A percentile compares a stretch with the other conserved stretches of the same genome.
Conservation (phyloP, 2,888 invertebrate genomes). For the Himalopsyche tibetana region DNA sequence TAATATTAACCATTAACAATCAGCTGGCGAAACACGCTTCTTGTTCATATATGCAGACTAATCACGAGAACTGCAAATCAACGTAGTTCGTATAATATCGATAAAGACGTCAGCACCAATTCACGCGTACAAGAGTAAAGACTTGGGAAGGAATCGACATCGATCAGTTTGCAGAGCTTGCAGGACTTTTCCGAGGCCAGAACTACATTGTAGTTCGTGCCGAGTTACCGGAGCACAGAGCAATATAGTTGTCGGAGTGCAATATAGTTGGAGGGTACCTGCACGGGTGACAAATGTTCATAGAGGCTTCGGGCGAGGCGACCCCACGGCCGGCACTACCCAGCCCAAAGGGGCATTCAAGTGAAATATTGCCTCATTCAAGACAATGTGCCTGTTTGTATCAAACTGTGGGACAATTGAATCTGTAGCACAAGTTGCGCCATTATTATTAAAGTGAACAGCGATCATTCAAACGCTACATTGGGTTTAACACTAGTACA, state of each 20-base stretch:
- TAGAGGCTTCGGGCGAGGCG: constrained; percentile 28
- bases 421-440: constrained; percentile 18
- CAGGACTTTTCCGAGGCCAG: neutral
- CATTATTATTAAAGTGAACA: constrained; percentile 32
- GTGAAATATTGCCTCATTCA: constrained; percentile 54
- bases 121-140: constrained; percentile 20
- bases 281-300: constrained; percentile 39
- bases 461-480: constrained; percentile 10
- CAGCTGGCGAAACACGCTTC: too few relatives aligned
- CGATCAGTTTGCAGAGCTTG: neutral
- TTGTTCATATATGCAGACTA: neutral
- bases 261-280: constrained; percentile 50
- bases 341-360: constrained; percentile 46
- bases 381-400: constrained; percentile 42
- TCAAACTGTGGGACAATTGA: constrained; percentile 42
- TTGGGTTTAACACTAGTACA: neutral
- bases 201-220: constrained; percentile 5
- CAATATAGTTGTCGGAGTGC: constrained; percentile 52
- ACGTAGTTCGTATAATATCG: constrained; percentile 14
- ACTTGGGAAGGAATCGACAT: constrained; percentile 25
- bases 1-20: too few relatives aligned
- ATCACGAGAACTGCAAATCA: neutral
- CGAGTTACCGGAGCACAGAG: constrained; percentile 4
- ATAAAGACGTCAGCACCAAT: constrained; percentile 35
- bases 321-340: constrained; percentile 31